These are phyloP conservation scores for Drosophila orena DNA, from an alignment of 1,140 invertebrate genomes.

Conservation along the genomic window DNA sequence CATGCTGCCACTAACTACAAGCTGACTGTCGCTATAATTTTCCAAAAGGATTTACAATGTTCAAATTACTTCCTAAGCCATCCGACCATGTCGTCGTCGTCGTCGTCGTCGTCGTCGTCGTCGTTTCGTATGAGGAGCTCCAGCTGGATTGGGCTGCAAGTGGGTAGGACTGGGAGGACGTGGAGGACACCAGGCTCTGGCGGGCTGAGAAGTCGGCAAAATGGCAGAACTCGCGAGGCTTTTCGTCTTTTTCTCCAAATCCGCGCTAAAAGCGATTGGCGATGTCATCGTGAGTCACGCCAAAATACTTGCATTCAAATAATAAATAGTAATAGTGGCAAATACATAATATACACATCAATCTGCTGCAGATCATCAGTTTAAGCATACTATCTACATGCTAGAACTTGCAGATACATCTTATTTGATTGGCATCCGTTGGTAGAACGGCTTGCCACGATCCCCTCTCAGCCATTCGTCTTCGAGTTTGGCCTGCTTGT, in stretches of 20 bases:
- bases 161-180: not conserved
- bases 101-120: conserved; percentile 60
- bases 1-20: conserved; percentile 79
- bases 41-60: conserved; percentile 81
- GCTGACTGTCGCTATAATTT: conserved; percentile 82
- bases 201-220: conserved; percentile 30
- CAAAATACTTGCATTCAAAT: too few relatives aligned
- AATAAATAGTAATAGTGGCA: not conserved
- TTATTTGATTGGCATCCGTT: too few relatives aligned
- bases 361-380: too few relatives aligned
- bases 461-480: too few relatives aligned
- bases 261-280: conserved; percentile 46
- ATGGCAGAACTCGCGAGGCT: conserved; percentile 38
- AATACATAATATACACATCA: too few relatives aligned
- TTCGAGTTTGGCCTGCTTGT: conserved; percentile 31
- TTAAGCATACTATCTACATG: too few relatives aligned
- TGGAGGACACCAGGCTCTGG: not conserved
- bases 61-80: conserved; percentile 82
- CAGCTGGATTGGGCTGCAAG: conserved; percentile 9
- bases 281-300: conserved; percentile 15
- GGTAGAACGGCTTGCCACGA: too few relatives aligned
- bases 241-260: conserved; percentile 58
- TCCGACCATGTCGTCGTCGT: conserved; percentile 72
- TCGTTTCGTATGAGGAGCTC: conserved; percentile 45
- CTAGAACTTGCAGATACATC: too few relatives aligned